Percentiles rank a stretch among this genome's conserved stretches.
Conservation (phyloP, 2,797 vertebrate genomes). For the Bryconaethiops microstoma region DNA sequence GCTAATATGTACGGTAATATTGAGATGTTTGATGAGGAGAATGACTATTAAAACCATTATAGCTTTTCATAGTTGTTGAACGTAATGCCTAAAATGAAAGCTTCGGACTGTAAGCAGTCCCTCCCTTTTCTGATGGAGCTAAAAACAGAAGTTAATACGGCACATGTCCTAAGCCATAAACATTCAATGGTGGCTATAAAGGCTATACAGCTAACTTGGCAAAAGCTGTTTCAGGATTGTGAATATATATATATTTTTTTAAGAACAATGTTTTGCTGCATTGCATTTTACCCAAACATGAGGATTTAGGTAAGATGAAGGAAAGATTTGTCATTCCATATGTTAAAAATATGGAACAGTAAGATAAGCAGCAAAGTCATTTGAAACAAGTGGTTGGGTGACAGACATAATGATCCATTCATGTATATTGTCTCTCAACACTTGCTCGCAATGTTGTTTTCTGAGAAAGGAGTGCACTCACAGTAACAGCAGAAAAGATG, state of each 20-base stretch:
- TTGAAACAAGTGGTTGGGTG: no score
- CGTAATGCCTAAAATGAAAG: background rate
- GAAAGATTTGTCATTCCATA: no score
- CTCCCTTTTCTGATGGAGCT: background rate
- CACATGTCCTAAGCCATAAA: background rate
- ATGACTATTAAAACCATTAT: background rate
- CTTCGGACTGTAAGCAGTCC: background rate
- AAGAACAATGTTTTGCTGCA: no score
- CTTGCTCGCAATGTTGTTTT: background rate
- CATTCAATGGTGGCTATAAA: no score
- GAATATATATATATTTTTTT: no score
- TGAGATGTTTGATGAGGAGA: background rate
- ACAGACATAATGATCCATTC: no score
- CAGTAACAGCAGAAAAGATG: background rate
- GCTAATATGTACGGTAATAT: background rate
- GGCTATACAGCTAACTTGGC: no score
- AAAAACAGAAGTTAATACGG: background rate
- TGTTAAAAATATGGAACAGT: no score
- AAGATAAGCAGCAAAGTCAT: no score
- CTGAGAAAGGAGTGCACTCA: no score
- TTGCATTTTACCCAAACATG: no score
- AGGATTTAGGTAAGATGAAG: no score
- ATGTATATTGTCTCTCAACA: background rate
- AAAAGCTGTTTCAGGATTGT: background rate
- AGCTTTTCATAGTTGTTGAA: background rate